Evolutionary conservation across 2,888 invertebrate species (phyloP), one percentile per base, ranked within the genome.

Genomic region (Theodoxus fluviatilis): DNA sequence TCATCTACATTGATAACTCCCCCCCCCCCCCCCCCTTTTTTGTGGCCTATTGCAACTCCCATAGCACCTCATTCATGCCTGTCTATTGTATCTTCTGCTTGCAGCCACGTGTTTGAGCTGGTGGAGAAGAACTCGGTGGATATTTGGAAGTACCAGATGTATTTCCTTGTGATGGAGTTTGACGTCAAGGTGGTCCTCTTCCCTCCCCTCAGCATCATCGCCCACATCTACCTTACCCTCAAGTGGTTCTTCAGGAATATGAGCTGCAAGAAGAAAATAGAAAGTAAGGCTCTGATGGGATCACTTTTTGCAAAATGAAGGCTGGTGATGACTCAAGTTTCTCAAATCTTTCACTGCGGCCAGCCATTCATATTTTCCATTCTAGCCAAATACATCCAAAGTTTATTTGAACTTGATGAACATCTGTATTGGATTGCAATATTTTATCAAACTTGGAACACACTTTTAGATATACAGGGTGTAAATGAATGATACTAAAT

Each of bases 121-220:
- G 86, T 88, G 7, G 85, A 88, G 71, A 77, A 83, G 43, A 87
- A 88, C 74, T 84, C 87, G 3, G 82, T 85, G 67, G 84, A 86
- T 79, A 86, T 88, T 67, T 88, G 88, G 87, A 86, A 87, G 75
- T 88, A 81, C 70, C 86, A 87, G 76, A 86, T 87, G 84, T 88
- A 86, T 71, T 84, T 84, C 43, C 79, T 88, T 37, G 85, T 86
- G 40, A 81, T 83, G 75, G 88, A 88, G 71, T 87, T 86, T 73
- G 83, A 87, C 66, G 77, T 79, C 28, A 85, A 85, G 74, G 86
- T 87, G 0, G 76, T 79, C 6, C 76, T 88, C 12, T 83, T 85
- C 0, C 86, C 88, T 3, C 88, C 88, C 0, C 80, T 88, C 67
- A 83, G 85, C 70, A 73, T 88, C 12, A 35, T 88, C 31, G 80